Percentiles rank a stretch among this genome's conserved stretches.
Evolutionary conservation across 2,113 vertebrate species (phyloP).

Genomic region (Gallinago jamesoni): DNA sequence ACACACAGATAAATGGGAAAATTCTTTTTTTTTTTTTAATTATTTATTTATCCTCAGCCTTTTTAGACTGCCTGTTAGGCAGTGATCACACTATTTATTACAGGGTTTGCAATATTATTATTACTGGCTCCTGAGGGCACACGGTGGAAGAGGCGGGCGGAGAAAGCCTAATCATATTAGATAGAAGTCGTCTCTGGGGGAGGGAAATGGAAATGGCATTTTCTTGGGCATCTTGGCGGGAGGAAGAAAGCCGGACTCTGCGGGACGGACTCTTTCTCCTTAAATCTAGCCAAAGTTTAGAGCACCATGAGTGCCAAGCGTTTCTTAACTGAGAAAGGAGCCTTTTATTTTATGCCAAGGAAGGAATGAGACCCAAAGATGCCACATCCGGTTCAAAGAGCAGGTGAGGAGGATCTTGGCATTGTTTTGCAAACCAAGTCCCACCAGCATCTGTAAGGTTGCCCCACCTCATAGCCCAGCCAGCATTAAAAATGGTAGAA

Average conservation of each 20-base stretch:
- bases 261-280: background rate
- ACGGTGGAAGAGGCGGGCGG: background rate
- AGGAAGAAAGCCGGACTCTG: background rate
- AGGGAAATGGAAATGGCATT: background rate
- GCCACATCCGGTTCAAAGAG: background rate
- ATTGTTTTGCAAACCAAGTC: background rate
- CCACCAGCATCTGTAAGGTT: background rate
- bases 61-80: conserved; percentile 68
- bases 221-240: background rate
- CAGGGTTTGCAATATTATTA: conserved; percentile 27
- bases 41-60: conserved; percentile 69
- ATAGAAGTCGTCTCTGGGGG: background rate
- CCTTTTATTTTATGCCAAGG: background rate
- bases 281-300: background rate
- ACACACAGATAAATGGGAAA: conserved; percentile 72
- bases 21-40: background rate
- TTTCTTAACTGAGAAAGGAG: background rate
- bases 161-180: background rate
- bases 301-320: background rate
- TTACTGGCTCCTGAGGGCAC: conserved; percentile 56
- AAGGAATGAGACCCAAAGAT: background rate
- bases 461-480: background rate
- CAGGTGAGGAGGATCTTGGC: background rate
- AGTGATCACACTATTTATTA: conserved; percentile 69
- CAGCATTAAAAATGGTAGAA: background rate